Evolutionary conservation across 2,888 invertebrate genomes (phyloP), one percentile per base, ranked within the genome.

Genomic region (Drosophila falleni): DNA sequence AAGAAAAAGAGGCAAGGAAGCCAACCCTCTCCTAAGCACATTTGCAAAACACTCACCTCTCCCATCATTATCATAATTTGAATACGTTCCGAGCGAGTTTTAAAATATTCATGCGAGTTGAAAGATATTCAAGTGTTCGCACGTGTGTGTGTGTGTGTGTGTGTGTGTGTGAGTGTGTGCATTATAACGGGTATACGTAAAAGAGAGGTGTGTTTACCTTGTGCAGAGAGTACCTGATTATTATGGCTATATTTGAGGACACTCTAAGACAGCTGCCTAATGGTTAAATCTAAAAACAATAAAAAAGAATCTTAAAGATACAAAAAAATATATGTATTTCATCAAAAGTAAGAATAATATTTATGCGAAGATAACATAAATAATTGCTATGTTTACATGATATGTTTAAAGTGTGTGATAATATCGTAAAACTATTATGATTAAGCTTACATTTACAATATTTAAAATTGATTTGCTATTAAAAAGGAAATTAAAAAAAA

Each of bases 51-150:
- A 70, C 88, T 81, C 82, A 65, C 85, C 78, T 49, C 62, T 73
- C 63, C 61, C 85, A 73, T 87, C 82, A 87, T 87, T 87, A 87
- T 89, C 88, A 87, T 87, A 87, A 87, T 87, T 89, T 87, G 81
- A 78, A 87, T 82, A 73, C 70, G 74, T 74, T 73, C 51, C 55
- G 65, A 61, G 87, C 66, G 78, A 73, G 83, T 75, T 86, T 84
- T 84, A 86, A 88, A 84, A 84, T 85, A 84, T 84, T 84, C 83
- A 84, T 88, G 70, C 55, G 82, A 87, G 80, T 67, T 64, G 72
- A 74, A 74, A 71, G 63, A 80, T 75, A 77, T 72, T 86, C 87
- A 82, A 84, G 89, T 86, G 80, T 74, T 65, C 49, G 67, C 83
- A 84, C 83, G 83, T 84, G 83, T 80, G 66, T 78, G 66, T 67